phyloP scores from a whole-genome alignment of 1,140 invertebrate genomes.

The Parasteatoda tepidariorum region DNA sequence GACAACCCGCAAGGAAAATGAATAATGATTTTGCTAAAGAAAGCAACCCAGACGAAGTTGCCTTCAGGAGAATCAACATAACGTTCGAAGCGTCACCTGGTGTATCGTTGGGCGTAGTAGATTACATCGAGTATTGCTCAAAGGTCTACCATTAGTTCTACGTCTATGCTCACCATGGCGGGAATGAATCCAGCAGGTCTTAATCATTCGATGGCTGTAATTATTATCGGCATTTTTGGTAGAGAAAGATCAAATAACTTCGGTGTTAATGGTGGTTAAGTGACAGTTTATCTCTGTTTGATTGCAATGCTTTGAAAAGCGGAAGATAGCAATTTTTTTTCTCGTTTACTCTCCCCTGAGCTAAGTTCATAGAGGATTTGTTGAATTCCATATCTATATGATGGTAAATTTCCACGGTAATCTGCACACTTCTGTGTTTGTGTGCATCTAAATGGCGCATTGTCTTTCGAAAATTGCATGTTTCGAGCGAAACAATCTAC shows the following conservation, averaged over 20 bases:
- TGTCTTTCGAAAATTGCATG: not conserved
- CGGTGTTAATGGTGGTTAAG: constrained; percentile 1
- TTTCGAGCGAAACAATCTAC: not conserved
- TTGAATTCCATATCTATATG: no score
- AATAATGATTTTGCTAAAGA: not conserved
- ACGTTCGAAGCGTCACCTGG: not conserved
- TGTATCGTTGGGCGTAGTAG: not conserved
- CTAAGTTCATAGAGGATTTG: not conserved
- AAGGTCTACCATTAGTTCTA: not conserved
- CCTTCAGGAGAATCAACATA: not conserved
- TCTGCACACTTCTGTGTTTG: not conserved
- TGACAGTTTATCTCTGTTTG: not conserved
- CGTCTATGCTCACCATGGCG: not conserved
- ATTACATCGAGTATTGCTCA: not conserved
- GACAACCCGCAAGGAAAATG: not conserved
- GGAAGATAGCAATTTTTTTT: not conserved
- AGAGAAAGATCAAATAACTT: not conserved
- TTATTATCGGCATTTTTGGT: not conserved
- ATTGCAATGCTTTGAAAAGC: not conserved
- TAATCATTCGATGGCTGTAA: not conserved
- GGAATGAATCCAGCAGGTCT: not conserved
- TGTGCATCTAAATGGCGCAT: not conserved
- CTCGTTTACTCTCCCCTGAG: not conserved
- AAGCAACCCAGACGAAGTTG: not conserved
- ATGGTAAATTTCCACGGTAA: not conserved